These are phyloP conservation scores for Eupithecia pulchellata DNA, from an alignment of 2,888 invertebrate genomes.

Conservation along the genomic window DNA sequence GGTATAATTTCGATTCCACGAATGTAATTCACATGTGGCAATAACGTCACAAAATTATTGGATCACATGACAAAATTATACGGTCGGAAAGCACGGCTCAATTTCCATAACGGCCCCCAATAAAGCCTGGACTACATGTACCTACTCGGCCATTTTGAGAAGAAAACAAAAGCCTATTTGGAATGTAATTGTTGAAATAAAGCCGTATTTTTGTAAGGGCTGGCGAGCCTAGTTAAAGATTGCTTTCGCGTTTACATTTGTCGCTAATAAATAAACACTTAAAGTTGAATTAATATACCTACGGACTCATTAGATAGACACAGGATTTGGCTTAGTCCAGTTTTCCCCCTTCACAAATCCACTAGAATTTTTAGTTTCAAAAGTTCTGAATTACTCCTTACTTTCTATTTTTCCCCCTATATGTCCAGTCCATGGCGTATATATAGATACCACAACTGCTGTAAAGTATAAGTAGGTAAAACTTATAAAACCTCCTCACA, in stretches of 20 bases:
- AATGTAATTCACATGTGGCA: conserved; percentile 52
- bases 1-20: conserved; percentile 40
- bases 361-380: too few species aligned
- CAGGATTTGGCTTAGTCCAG: too few species aligned
- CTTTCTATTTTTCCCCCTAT: too few species aligned
- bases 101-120: conserved; percentile 63
- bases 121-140: conserved; percentile 46
- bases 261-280: neutral
- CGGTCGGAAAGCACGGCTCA: conserved; percentile 54
- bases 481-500: neutral
- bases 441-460: too few species aligned
- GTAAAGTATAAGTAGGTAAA: neutral
- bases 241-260: neutral
- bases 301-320: too few species aligned
- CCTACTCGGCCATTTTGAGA: conserved; percentile 10
- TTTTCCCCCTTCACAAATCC: too few species aligned
- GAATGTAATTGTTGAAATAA: neutral
- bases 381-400: too few species aligned
- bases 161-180: conserved; percentile 6
- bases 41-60: conserved; percentile 57
- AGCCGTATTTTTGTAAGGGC: neutral
- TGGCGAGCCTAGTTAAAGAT: neutral
- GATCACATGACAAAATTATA: conserved; percentile 59
- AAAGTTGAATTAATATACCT: neutral
- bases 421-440: too few species aligned